Percentiles rank a stretch among this genome's conserved stretches.
Conservation (phyloP, 2,797 vertebrate genomes). For the Glyptemys insculpta region DNA sequence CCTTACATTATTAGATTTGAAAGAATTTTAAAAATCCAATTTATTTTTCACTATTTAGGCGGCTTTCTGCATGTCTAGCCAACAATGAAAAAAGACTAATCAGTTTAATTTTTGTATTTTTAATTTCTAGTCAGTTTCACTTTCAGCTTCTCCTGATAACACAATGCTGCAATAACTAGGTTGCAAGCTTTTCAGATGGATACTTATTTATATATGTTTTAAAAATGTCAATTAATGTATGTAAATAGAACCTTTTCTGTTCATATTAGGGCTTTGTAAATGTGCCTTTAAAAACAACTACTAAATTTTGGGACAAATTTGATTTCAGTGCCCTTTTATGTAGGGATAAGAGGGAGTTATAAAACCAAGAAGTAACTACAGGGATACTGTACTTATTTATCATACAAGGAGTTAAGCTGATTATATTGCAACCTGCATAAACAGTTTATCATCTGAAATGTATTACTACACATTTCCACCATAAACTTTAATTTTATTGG, state of each 20-base stretch:
- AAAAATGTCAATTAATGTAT: not conserved
- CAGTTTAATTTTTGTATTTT: not conserved
- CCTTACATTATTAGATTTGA: not conserved
- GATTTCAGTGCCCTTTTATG: not conserved
- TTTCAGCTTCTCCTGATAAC: not conserved
- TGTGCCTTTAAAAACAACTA: not conserved
- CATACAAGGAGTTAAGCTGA: not conserved
- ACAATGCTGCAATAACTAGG: not conserved
- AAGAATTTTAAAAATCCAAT: not conserved
- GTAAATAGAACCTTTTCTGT: not conserved
- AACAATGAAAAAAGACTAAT: not conserved
- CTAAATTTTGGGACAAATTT: not conserved
- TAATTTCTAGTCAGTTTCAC: not conserved
- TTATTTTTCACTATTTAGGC: not conserved
- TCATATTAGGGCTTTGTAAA: not conserved
- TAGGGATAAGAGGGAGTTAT: not conserved
- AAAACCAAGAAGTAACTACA: not conserved
- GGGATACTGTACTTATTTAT: not conserved
- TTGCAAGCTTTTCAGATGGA: rapidly evolving
- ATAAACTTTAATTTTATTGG: too few relatives aligned
- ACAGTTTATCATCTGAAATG: not conserved
- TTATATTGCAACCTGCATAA: not conserved
- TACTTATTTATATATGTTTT: not conserved
- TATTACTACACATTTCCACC: not conserved
- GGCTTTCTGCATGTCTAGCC: not conserved